These are phyloP conservation scores for Zaprionus lineosus DNA, from an alignment of 2,888 invertebrate genomes.

Conservation along the genomic window DNA sequence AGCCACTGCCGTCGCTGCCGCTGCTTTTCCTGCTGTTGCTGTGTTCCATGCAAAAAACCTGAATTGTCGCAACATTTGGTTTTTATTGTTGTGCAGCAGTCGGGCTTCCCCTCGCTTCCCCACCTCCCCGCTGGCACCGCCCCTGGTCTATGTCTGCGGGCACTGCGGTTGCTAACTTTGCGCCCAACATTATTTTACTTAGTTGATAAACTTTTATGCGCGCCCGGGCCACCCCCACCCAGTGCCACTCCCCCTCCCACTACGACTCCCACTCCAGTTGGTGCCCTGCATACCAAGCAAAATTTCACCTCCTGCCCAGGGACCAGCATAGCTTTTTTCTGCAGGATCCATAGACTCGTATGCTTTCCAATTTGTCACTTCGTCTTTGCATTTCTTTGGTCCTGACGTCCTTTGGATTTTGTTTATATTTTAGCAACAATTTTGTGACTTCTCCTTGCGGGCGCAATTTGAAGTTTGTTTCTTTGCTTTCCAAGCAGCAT, in stretches of 20 bases:
- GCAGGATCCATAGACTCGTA: conserved; percentile 16
- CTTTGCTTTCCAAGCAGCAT: conserved; percentile 16
- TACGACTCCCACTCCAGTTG: background rate
- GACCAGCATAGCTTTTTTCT: conserved; percentile 39
- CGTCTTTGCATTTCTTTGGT: conserved; percentile 45
- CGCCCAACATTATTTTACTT: conserved; percentile 76
- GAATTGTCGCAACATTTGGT: conserved; percentile 74
- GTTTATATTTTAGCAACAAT: conserved; percentile 60
- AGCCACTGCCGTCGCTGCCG: too few species aligned
- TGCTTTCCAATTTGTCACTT: conserved; percentile 68
- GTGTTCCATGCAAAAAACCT: conserved; percentile 50
- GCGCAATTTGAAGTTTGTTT: conserved; percentile 46
- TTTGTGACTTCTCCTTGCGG: conserved; percentile 51
- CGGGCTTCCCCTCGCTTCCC: too few species aligned
- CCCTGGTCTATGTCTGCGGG: conserved; percentile 42
- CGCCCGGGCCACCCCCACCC: conserved; percentile 19
- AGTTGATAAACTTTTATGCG: conserved; percentile 75
- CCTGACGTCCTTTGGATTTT: conserved; percentile 44
- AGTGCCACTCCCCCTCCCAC: conserved; percentile 4
- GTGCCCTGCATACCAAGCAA: conserved; percentile 27
- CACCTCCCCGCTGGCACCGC: background rate
- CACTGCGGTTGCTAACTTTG: conserved; percentile 73
- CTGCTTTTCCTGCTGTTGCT: conserved; percentile 1
- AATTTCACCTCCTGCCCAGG: conserved; percentile 21
- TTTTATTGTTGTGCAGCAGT: conserved; percentile 64